These are phyloP conservation scores for Hemiscyllium ocellatum DNA, from an alignment of 2,113 vertebrate genomes.

Conservation along the genomic window DNA sequence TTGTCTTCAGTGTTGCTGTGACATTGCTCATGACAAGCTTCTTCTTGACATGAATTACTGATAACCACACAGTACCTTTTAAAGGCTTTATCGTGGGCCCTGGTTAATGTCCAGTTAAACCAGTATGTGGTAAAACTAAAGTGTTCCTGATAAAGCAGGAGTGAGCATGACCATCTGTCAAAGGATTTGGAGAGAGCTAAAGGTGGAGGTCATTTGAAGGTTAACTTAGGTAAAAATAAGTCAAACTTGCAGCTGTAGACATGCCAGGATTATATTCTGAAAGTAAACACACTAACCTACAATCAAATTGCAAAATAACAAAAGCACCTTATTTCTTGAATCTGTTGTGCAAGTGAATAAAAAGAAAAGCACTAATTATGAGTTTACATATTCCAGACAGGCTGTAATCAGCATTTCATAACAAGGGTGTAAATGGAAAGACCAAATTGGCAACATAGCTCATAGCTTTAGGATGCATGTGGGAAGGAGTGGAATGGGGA, in stretches of 20 bases:
- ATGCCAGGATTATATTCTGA: not conserved
- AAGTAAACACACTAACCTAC: not conserved
- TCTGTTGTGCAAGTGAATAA: not conserved
- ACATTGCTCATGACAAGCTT: conserved; percentile 35
- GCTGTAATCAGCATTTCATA: not conserved
- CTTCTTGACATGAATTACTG: conserved; percentile 37
- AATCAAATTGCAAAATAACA: not conserved
- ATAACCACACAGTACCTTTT: conserved; percentile 52
- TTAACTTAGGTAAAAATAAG: conserved; percentile 16
- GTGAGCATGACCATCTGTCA: conserved; percentile 43
- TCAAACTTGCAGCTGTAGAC: not conserved
- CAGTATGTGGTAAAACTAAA: conserved; percentile 51
- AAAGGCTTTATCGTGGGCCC: conserved; percentile 47
- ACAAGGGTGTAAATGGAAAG: not conserved
- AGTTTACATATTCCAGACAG: not conserved
- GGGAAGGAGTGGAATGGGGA: not conserved
- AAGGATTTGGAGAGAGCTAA: not conserved
- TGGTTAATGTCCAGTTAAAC: conserved; percentile 49
- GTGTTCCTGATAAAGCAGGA: conserved; percentile 58
- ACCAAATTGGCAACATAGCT: not conserved
- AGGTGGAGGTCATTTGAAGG: conserved; percentile 27
- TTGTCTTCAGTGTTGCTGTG: not conserved
- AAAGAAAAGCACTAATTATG: not conserved
- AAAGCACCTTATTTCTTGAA: not conserved
- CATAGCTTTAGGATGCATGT: not conserved